Evolutionary conservation across 2,888 invertebrate genomes (phyloP).

Genomic region (Eurois occulta): DNA sequence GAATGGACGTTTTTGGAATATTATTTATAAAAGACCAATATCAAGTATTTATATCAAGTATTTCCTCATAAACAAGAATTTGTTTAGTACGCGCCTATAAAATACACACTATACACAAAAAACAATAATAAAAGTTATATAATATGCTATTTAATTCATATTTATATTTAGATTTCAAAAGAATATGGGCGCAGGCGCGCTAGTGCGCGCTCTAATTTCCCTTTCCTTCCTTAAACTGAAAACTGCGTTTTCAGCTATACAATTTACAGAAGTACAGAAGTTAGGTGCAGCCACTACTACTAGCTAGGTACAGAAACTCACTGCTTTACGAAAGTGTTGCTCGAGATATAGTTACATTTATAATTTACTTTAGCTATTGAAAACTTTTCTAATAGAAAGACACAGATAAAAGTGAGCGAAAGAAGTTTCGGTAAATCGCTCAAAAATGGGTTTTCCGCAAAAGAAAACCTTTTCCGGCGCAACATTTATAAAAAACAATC

Average conservation of each 20-base stretch:
- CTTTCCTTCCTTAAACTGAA: no score
- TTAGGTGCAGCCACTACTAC: no score
- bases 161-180: neutral
- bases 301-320: no score
- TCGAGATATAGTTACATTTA: neutral
- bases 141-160: neutral
- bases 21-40: constrained; percentile 8
- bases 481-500: constrained; percentile 8
- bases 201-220: no score
- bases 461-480: neutral
- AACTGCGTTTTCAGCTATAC: constrained; percentile 6
- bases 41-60: neutral
- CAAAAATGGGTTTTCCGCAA: constrained; percentile 6
- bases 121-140: neutral
- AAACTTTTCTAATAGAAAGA: neutral
- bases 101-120: neutral
- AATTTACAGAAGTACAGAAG: no score
- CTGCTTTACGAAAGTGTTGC: neutral
- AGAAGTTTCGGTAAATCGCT: neutral
- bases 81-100: neutral
- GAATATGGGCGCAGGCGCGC: constrained; percentile 1
- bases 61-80: neutral
- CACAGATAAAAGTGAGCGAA: neutral
- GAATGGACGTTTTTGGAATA: neutral
- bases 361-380: neutral